Conservation (phyloP, 2,113 vertebrate genomes). For the Solea solea region DNA sequence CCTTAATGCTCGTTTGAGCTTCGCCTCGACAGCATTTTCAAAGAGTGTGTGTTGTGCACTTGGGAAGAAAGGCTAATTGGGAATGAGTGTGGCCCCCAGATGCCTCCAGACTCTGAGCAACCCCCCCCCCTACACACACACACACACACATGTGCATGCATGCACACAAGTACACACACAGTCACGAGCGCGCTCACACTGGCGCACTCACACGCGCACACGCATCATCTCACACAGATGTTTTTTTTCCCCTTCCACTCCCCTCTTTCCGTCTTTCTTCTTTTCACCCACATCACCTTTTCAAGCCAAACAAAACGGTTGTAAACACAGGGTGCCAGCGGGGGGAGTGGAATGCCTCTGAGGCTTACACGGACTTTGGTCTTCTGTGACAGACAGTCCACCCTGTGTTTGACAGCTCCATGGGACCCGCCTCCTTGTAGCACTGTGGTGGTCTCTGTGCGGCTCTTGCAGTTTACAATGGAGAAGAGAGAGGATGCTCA, state of each 20-base stretch:
- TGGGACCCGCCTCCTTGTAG: constrained; percentile 56
- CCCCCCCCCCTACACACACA: constrained; percentile 45
- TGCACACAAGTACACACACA: constrained; percentile 7
- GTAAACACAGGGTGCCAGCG: constrained; percentile 79
- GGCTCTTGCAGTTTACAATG: constrained; percentile 54
- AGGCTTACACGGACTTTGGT: constrained; percentile 75
- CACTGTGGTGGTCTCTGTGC: constrained; percentile 71
- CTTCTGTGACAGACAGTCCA: constrained; percentile 72
- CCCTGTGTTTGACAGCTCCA: constrained; percentile 79
- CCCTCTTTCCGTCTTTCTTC: constrained; percentile 34
- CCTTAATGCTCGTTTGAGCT: constrained; percentile 42
- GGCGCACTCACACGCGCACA: constrained; percentile 27
- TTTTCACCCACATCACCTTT: constrained; percentile 76
- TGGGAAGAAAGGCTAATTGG: constrained; percentile 71
- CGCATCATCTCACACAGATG: constrained; percentile 65
- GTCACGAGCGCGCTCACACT: constrained; percentile 5
- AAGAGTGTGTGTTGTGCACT: constrained; percentile 55
- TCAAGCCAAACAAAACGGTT: constrained; percentile 78
- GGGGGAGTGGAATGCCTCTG: constrained; percentile 77
- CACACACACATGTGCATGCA: background rate
- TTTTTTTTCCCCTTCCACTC: constrained; percentile 45
- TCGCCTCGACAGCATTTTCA: constrained; percentile 35
- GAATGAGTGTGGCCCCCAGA: constrained; percentile 67
- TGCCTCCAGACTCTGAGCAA: constrained; percentile 61
- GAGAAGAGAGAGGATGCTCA: constrained; percentile 53